Evolutionary conservation across 2,113 vertebrate species (phyloP).

Genomic region (Phyllopteryx taeniolatus): DNA sequence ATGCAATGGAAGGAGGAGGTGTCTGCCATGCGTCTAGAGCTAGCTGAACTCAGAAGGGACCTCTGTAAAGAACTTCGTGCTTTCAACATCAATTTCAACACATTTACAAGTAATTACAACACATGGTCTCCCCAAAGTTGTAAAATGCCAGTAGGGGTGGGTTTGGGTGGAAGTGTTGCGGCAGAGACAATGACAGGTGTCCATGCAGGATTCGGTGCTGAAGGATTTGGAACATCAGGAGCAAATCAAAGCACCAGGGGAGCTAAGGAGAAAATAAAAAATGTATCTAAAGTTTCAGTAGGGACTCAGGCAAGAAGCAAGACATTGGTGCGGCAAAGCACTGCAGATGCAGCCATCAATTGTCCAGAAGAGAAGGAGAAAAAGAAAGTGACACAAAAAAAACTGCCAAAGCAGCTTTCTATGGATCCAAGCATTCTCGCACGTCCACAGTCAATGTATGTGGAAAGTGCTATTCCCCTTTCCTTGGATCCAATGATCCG

Average conservation of each 20-base stretch:
- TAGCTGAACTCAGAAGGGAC: conserved; percentile 73
- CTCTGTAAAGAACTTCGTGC: conserved; percentile 76
- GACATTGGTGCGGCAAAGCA: conserved; percentile 72
- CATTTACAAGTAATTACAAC: conserved; percentile 76
- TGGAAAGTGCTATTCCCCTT: conserved; percentile 71
- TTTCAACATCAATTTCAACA: conserved; percentile 78
- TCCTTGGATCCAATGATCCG: conserved; percentile 62
- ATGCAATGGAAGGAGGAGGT: conserved; percentile 80
- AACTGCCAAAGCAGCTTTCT: conserved; percentile 67
- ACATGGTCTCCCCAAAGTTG: conserved; percentile 74
- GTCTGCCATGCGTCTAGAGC: conserved; percentile 74
- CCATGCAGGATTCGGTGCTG: background rate
- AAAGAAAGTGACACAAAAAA: conserved; percentile 47
- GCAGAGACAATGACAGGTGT: background rate
- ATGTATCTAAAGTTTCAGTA: conserved; percentile 68
- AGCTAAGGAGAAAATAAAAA: conserved; percentile 55
- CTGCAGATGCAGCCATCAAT: conserved; percentile 75
- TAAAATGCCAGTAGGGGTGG: conserved; percentile 29
- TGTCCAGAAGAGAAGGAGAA: conserved; percentile 70
- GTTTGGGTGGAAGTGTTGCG: conserved; percentile 22
- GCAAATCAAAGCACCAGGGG: conserved; percentile 31
- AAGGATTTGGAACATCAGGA: conserved; percentile 23
- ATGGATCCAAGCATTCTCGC: conserved; percentile 73
- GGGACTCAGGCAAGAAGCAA: conserved; percentile 74
- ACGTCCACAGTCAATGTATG: conserved; percentile 65